Evolutionary conservation across 2,888 invertebrate species (phyloP).

Genomic region (Selenia dentaria): DNA sequence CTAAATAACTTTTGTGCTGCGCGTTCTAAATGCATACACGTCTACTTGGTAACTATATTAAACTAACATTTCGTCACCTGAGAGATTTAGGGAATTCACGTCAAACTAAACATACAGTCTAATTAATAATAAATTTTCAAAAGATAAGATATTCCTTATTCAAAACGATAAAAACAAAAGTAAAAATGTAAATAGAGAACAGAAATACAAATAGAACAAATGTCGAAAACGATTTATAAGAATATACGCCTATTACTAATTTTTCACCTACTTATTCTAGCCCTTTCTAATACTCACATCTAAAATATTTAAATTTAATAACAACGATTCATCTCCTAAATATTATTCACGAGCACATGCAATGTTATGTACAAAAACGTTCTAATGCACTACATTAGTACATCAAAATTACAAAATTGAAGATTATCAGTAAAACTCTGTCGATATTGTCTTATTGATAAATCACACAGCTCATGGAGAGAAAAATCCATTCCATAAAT

Average conservation of each 20-base stretch:
- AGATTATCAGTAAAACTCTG: constrained; percentile 57
- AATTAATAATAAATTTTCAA: neutral
- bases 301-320: constrained; percentile 74
- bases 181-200: constrained; percentile 53
- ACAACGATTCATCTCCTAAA: constrained; percentile 61
- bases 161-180: constrained; percentile 12
- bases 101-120: constrained; percentile 23
- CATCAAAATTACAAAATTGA: constrained; percentile 55
- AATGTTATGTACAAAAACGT: constrained; percentile 68
- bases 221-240: constrained; percentile 39
- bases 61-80: constrained; percentile 51
- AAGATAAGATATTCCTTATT: too few species aligned
- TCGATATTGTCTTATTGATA: constrained; percentile 69
- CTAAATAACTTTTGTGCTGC: constrained; percentile 51
- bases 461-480: constrained; percentile 64
- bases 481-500: constrained; percentile 47
- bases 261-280: constrained; percentile 6
- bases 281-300: constrained; percentile 63
- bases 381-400: constrained; percentile 40
- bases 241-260: constrained; percentile 8
- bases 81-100: constrained; percentile 51
- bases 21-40: constrained; percentile 73
- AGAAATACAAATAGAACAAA: constrained; percentile 51
- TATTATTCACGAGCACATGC: constrained; percentile 42
- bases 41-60: constrained; percentile 73